Evolutionary conservation across 2,888 invertebrate genomes (phyloP), one percentile per base, ranked within the genome.

Genomic region (Mesorhabditis belari): DNA sequence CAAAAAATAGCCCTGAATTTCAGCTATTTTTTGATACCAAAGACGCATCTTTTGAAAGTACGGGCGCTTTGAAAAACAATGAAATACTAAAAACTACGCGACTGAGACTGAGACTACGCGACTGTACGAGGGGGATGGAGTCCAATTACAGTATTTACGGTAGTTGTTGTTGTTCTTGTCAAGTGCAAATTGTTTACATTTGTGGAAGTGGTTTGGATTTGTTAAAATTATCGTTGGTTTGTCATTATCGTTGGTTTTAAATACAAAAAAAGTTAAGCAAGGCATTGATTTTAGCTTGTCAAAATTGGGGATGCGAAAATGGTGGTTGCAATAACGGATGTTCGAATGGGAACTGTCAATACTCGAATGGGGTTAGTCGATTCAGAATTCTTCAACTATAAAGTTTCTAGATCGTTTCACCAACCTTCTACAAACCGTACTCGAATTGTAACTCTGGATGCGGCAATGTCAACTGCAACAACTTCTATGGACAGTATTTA

Each of bases 371-470:
- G 44, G 44, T 35, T 17, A n/a, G 44, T n/a, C 12, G 44, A 35
- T 35, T 9, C 44, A 35, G 12, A 17, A 35, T n/a, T 58, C 61
- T 9, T n/a, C n/a, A n/a, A n/a, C n/a, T n/a, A n/a, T n/a, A n/a
- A n/a, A 62, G 57, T 21, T 57, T 60, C 50, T 57, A 61, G 25
- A 61, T 65, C 19, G 59, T 69, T 3, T 67, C 69, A 19, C 60
- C 61, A 19, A 63, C 69, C 19, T 71, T 71, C 61, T 71, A 71
- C 58, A 65, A 64, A 26, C 67, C 71, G 5, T 61, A 62, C 51
- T 56, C 58, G 49, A 70, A 70, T 59, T 72, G 72, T 60, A 72
- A 72, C 60, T 58, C 59, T 2, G 67, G 67, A 27, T 72, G 72
- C 58, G 62, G 55, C 56, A 66, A 67, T 29, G 50, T 72, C 49